phyloP scores from a whole-genome alignment of 2,797 vertebrate genomes.

The Lates japonicus region DNA sequence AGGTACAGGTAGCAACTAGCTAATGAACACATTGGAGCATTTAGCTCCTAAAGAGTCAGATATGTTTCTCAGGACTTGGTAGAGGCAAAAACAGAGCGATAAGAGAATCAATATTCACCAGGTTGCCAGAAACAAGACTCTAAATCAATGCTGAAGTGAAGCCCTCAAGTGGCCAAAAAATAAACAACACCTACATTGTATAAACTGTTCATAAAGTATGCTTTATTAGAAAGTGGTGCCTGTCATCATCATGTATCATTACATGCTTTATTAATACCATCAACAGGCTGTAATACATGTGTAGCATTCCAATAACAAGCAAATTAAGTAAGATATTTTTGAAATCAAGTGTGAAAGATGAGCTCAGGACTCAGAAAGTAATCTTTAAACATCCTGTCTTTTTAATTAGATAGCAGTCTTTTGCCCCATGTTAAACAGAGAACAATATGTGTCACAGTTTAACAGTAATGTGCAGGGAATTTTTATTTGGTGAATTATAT shows the following conservation, averaged over 20 bases:
- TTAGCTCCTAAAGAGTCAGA: too few relatives aligned
- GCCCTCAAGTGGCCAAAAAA: too few relatives aligned
- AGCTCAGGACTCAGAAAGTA: too few relatives aligned
- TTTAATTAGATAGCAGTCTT: neutral
- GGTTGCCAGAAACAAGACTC: neutral
- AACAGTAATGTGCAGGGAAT: neutral
- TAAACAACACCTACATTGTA: too few relatives aligned
- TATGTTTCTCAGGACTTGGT: too few relatives aligned
- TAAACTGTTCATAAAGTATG: neutral
- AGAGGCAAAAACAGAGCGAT: neutral
- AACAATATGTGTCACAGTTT: neutral
- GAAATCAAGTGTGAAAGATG: neutral
- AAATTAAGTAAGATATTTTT: neutral
- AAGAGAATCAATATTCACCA: neutral
- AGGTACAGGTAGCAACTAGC: too few relatives aligned
- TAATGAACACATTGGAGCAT: too few relatives aligned
- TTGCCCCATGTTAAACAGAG: neutral
- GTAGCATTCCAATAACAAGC: neutral
- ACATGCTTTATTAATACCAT: neutral
- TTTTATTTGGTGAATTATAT: neutral
- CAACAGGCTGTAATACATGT: neutral
- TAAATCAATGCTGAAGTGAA: too few relatives aligned
- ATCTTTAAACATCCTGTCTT: neutral
- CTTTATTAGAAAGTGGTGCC: too few relatives aligned
- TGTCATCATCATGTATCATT: neutral